These are phyloP conservation scores for Arion vulgaris DNA, from an alignment of 1,140 invertebrate species.

Conservation along the genomic window DNA sequence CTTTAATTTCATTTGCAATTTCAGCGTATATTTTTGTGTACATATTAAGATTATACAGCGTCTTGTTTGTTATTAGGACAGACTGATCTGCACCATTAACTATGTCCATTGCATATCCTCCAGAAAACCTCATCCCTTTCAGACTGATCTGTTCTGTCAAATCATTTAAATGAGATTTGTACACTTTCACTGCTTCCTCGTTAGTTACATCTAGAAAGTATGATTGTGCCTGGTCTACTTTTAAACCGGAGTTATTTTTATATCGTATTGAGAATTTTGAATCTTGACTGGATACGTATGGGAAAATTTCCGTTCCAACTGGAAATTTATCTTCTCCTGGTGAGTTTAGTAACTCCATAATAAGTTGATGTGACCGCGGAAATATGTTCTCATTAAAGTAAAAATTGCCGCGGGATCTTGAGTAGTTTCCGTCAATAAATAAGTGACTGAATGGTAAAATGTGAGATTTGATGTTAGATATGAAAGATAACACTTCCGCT, in stretches of 20 bases:
- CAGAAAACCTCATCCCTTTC: constrained; percentile 51
- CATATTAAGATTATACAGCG: constrained; percentile 44
- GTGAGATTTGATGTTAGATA: constrained; percentile 79
- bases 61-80: constrained; percentile 51
- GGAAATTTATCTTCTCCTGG: constrained; percentile 76
- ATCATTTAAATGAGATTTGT: constrained; percentile 64
- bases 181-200: constrained; percentile 81
- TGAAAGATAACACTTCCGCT: constrained; percentile 79
- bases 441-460: constrained; percentile 79
- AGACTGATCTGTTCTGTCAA: constrained; percentile 67
- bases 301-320: constrained; percentile 89
- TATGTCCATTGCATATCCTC: constrained; percentile 47
- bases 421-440: constrained; percentile 94
- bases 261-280: constrained; percentile 35
- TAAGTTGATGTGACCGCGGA: constrained; percentile 78
- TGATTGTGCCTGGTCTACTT: not conserved
- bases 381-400: constrained; percentile 82
- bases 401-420: constrained; percentile 86
- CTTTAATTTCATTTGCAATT: constrained; percentile 37
- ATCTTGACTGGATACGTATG: constrained; percentile 76
- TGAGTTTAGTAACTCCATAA: constrained; percentile 64
- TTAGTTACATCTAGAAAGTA: constrained; percentile 77
- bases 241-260: constrained; percentile 20
- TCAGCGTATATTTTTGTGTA: constrained; percentile 52
- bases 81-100: constrained; percentile 13